These are phyloP conservation scores for Anguilla rostrata DNA, from an alignment of 2,113 vertebrate genomes.

Conservation along the genomic window DNA sequence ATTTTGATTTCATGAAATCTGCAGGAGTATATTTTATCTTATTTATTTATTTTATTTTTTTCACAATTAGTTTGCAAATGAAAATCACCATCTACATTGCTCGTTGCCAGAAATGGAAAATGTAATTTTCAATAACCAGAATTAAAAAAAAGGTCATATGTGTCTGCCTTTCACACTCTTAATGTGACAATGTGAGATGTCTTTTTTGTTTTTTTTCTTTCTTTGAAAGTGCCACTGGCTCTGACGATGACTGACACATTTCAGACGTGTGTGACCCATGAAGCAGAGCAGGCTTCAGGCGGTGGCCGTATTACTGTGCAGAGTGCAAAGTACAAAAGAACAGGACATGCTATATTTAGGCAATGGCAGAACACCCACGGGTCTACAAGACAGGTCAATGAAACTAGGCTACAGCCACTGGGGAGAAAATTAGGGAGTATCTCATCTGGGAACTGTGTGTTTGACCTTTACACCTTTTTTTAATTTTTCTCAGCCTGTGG, in stretches of 20 bases:
- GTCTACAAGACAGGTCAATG: constrained; percentile 1
- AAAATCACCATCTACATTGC: background rate
- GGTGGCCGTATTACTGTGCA: background rate
- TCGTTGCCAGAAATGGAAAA: background rate
- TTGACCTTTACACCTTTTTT: background rate
- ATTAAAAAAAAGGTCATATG: background rate
- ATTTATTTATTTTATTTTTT: background rate
- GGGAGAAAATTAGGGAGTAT: background rate
- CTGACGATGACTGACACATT: background rate
- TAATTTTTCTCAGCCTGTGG: background rate
- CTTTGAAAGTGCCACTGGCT: background rate
- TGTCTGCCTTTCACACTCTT: background rate
- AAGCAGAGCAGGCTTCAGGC: background rate
- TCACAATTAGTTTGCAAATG: background rate
- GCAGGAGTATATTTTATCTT: background rate
- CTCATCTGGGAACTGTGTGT: background rate
- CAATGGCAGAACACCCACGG: background rate
- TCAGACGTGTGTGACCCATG: background rate
- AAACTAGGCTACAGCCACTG: background rate
- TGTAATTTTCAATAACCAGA: background rate
- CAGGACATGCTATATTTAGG: background rate
- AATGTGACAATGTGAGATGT: background rate
- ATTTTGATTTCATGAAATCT: background rate
- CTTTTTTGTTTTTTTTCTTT: too few species aligned
- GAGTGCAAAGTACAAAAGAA: background rate